Evolutionary conservation across 2,888 invertebrate species (phyloP), one percentile per base, ranked within the genome.

Genomic region (Cactoblastis cactorum): DNA sequence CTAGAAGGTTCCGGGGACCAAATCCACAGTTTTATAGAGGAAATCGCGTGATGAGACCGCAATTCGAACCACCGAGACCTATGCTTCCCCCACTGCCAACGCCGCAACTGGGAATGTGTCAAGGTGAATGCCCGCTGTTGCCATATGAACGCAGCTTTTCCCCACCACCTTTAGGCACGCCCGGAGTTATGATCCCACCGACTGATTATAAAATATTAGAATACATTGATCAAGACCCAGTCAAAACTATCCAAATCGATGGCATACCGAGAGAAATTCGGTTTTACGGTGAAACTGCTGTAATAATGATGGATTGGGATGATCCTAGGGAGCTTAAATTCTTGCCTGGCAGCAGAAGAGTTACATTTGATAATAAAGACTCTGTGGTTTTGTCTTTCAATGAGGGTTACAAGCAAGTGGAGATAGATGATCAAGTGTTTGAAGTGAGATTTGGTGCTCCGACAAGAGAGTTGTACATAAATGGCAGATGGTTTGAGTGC

Each of bases 391-490:
- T 94, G 17, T 78, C 77, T 22, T 92, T 92, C 59, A 95, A 95
- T 58, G 94, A 95, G 53, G 91, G 91, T 1, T 95, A 95, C 69
- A 93, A 93, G 62, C 93, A 94, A 58, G 92, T 96, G 8, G 91
- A 92, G 49, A 91, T 96, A 19, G 94, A 94, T 62, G 95, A 95
- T 2, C 91, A 92, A 71, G 83, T 92, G 3, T 95, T 95, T 74
- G 92, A 94, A 55, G 94, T 98, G 33, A 93, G 95, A 61, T 94
- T 98, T 61, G 98, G 98, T 12, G 96, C 96, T 9, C 98, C 98
- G 0, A 97, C 97, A 0, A 91, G 97, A 49, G 98, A 98, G 71
- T 85, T 99, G 32, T 96, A 94, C 67, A 94, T 99, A 45, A 96
- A 99, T 74, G 95, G 95, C 6, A 91, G 94, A 54, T 95, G 96